Base-by-base conservation (phyloP, 2,888 invertebrate genomes). In the Ichneumoninae sp. region DNA sequence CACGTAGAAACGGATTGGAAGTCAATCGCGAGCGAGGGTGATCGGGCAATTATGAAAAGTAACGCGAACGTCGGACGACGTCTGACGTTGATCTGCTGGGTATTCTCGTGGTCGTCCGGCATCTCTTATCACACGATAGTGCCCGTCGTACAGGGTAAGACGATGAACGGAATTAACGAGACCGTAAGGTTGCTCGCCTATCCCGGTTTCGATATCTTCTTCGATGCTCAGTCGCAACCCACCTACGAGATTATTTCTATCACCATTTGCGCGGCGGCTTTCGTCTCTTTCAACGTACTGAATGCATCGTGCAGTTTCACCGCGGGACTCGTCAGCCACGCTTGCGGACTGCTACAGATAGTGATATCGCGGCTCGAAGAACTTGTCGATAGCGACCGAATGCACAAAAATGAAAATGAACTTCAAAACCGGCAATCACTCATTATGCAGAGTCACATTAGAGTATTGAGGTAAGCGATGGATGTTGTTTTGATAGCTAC, bases 331-430 rank as follows among this genome's bases (percentile, higher is more conserved):
- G 88, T 87, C 0, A 82, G 82, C 22, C 91, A 91, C 22, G 88
- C 88, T 13, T 90, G 88, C 60, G 91, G 91, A 2, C 89, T 89
- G n/a, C 36, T 89, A 19, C 65, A 89, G 6, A 82, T 91, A 3
- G 52, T 91, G 2, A 86, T 74, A 4, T 76, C 65, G 10, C 87
- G 86, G 78, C 60, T 90, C 36, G 74, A 84, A 13, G 81, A 83
- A 13, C 50, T 90, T 13, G 72, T 86, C 52, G 52, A 52, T n/a
- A 52, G 19, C n/a, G 1, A 19, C n/a, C 19, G 19, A n/a, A 19
- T n/a, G 1, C 1, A 52, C 19, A 19, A 4, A 1, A 52, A 52
- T 19, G 16, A n/a, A n/a, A 7, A 52, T 19, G 5, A n/a, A 19
- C n/a, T 19, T 5, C n/a, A 52, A n/a, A n/a, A 5, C n/a, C 6